These are phyloP conservation scores for Notoglanidium macrostoma DNA, from an alignment of 2,797 vertebrate genomes.

Conservation along the genomic window DNA sequence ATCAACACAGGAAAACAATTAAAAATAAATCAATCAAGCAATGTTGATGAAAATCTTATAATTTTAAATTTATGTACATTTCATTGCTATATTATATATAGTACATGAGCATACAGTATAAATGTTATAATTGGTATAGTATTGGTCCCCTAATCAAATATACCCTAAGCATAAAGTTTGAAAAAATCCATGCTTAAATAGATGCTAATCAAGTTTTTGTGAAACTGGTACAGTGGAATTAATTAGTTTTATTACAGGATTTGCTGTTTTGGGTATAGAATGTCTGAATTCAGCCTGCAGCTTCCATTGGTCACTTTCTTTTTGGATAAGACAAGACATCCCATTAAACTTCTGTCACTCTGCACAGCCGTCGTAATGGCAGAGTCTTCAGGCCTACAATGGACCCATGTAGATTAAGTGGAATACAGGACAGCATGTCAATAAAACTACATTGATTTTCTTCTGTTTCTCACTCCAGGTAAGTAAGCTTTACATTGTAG, in stretches of 20 bases:
- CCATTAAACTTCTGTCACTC: slow-evolving; percentile 19
- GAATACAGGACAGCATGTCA: background rate
- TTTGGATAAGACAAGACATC: slow-evolving; percentile 17
- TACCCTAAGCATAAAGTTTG: background rate
- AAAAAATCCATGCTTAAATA: background rate
- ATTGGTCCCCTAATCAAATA: background rate
- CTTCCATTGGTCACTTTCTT: slow-evolving; percentile 2
- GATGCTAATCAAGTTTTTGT: background rate
- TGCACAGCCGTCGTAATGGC: slow-evolving; percentile 8
- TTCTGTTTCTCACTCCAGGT: background rate
- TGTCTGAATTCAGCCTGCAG: slow-evolving; percentile 18
- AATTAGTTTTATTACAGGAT: background rate
- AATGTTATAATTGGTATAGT: background rate
- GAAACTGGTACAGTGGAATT: background rate
- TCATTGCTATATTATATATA: background rate
- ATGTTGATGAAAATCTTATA: background rate
- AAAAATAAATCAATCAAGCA: background rate
- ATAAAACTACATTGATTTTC: background rate
- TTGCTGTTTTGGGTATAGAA: background rate
- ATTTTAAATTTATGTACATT: background rate
- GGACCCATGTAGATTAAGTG: background rate
- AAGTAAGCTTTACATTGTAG: background rate
- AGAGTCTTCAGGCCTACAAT: background rate
- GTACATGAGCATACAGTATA: background rate
- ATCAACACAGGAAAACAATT: too few relatives aligned